These are phyloP conservation scores for Sebastes diaconus DNA, from an alignment of 2,797 vertebrate genomes.

Conservation along the genomic window DNA sequence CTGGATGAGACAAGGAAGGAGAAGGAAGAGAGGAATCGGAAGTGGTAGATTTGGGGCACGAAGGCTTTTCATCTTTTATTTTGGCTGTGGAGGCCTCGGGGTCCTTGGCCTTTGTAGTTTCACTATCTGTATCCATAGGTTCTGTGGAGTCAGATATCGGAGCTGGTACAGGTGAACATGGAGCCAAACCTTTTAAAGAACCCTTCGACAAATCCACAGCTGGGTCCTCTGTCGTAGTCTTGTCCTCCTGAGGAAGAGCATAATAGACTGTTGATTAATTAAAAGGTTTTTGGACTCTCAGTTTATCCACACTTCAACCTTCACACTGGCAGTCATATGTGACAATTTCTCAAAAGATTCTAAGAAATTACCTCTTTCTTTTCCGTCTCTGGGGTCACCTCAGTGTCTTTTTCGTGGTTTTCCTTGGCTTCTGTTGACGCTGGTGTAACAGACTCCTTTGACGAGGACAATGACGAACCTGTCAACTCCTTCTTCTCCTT, in stretches of 20 bases:
- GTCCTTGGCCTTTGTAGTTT: slow-evolving; percentile 45
- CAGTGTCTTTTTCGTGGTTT: slow-evolving; percentile 34
- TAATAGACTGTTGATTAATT: neutral
- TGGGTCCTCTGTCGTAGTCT: slow-evolving; percentile 25
- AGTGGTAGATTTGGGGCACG: slow-evolving; percentile 41
- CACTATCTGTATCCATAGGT: slow-evolving; percentile 64
- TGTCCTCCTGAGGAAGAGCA: slow-evolving; percentile 55
- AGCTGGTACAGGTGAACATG: slow-evolving; percentile 26
- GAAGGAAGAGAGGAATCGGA: slow-evolving; percentile 27
- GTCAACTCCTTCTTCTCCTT: slow-evolving; percentile 36
- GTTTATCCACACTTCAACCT: neutral
- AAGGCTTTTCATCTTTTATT: slow-evolving; percentile 49
- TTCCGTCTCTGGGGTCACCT: slow-evolving; percentile 17
- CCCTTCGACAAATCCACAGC: slow-evolving; percentile 46
- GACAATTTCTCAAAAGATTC: neutral
- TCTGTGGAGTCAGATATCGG: slow-evolving; percentile 44
- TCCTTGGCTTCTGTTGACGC: slow-evolving; percentile 50
- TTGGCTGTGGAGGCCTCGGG: slow-evolving; percentile 31
- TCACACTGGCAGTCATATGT: neutral
- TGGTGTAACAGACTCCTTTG: slow-evolving; percentile 22
- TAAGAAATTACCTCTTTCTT: slow-evolving; percentile 53
- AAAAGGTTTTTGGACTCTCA: neutral
- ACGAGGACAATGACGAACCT: neutral
- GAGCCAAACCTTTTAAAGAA: slow-evolving; percentile 40
- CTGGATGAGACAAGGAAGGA: slow-evolving; percentile 38